Base-by-base conservation (phyloP, 2,113 vertebrate species). In the Mystacornis crossleyi region DNA sequence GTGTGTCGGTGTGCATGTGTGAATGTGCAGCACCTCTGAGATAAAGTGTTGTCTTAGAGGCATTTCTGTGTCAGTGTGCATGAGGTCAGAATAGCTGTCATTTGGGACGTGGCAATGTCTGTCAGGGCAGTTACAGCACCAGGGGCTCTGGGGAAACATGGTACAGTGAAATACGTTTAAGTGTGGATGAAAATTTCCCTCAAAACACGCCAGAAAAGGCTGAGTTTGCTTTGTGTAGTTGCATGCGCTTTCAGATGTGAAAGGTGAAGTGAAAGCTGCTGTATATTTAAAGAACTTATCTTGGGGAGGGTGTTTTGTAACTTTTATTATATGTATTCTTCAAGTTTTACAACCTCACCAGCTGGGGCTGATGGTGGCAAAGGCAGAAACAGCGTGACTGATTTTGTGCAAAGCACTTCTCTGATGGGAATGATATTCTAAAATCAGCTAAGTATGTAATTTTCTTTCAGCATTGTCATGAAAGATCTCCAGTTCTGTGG, bases 21-120 rank as follows among this genome's bases (percentile, higher is more conserved):
- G 95, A 92, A 85, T 71, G 81, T 61, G 18, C 70, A 80, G 72
- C 64, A 89, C 81, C 97, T 97, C 93, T 54, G 93, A 96, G 89
- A 97, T 33, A 60, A 91, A 97, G 89, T 94, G 25, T 90, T 96
- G 81, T 96, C 85, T 95, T 96, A 92, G 34, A 95, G 93, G 91
- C 17, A 6, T 90, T 96, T 91, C 69, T 95, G 43, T 75, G 70
- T 74, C 42, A 26, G 17, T 40, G 78, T n/a, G 48, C 36, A 12
- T 48, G 23, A 83, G 86, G 86, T 90, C 24, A 86, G 65, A 42
- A 64, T 19, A 67, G 69, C 60, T 88, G 38, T 51, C 77, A 64
- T 40, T 16, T 54, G 53, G 85, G 84, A 72, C 69, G 34, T 24
- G 61, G 8, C 55, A 62, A 66, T 45, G 74, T 88, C 94, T 87